Percentiles rank a stretch among this genome's conserved stretches.
Conservation (phyloP, 1,140 invertebrate species). For the Proales similis region DNA sequence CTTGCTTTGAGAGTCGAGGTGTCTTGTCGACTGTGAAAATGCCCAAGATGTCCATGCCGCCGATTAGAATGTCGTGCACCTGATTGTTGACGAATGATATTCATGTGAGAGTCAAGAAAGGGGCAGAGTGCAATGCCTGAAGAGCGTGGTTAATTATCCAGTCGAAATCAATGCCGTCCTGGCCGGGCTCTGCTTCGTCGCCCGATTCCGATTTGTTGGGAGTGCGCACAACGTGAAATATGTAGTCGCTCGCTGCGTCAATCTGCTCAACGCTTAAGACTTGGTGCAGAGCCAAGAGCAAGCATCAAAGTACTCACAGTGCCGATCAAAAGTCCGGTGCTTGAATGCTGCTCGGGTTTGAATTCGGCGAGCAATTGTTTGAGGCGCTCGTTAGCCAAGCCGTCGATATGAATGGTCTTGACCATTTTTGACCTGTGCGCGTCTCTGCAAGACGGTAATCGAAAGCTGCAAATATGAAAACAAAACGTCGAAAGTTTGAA, state of each 20-base stretch:
- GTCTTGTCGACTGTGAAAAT: slow-evolving; percentile 22
- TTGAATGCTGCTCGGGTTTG: slow-evolving; percentile 3
- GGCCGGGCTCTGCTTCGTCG: background rate
- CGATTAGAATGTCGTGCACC: slow-evolving; percentile 20
- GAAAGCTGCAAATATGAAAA: no score
- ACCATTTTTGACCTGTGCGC: no score
- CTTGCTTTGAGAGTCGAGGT: no score
- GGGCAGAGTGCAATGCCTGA: no score
- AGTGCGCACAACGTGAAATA: slow-evolving; percentile 6
- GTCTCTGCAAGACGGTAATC: no score
- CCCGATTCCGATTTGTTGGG: background rate
- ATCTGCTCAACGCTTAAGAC: no score
- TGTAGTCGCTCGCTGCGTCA: slow-evolving; percentile 9
- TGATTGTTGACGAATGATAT: no score
- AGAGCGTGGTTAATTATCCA: slow-evolving; percentile 11
- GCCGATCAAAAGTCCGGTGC: slow-evolving; percentile 29
- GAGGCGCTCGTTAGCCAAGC: background rate
- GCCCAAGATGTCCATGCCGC: slow-evolving; percentile 27
- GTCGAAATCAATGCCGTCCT: background rate
- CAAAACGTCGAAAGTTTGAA: no score
- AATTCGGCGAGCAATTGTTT: slow-evolving; percentile 2
- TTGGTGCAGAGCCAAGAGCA: no score
- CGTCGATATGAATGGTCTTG: slow-evolving; percentile 27
- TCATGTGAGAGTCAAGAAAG: no score
- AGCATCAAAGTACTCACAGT: no score